Conservation (phyloP, 2,113 vertebrate genomes). For the Spermophilus dauricus region DNA sequence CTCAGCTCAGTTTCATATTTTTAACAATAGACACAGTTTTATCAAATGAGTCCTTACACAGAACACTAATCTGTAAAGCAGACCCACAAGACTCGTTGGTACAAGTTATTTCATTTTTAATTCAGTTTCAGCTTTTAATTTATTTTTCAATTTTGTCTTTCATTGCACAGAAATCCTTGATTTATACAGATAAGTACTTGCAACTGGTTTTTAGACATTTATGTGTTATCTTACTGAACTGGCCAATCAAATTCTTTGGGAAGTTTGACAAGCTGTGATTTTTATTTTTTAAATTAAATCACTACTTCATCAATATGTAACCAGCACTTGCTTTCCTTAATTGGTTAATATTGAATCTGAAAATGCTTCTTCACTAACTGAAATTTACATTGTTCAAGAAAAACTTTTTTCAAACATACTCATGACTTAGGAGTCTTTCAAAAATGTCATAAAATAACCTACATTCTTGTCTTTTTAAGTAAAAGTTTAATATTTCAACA, state of each 20-base stretch:
- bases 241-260: constrained; percentile 39
- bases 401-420: background rate
- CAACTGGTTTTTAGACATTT: background rate
- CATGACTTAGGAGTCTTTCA: background rate
- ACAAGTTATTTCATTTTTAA: constrained; percentile 44
- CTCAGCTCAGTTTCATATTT: too few relatives aligned
- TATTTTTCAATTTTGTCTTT: constrained; percentile 29
- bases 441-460: background rate
- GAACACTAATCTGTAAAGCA: background rate
- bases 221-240: background rate
- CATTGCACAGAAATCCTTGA: background rate
- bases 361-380: background rate
- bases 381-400: constrained; percentile 14
- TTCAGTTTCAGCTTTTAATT: constrained; percentile 32
- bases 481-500: background rate
- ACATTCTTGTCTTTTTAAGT: background rate
- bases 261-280: background rate
- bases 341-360: constrained; percentile 32
- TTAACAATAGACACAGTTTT: background rate
- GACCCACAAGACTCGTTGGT: background rate
- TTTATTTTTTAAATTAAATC: background rate
- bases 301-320: background rate
- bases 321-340: background rate
- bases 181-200: background rate
- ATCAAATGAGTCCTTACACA: background rate